A percentile compares a stretch with the other conserved stretches of the same genome.
Evolutionary conservation across 1,140 invertebrate species (phyloP).

Genomic region (Neomicropteryx cornuta): DNA sequence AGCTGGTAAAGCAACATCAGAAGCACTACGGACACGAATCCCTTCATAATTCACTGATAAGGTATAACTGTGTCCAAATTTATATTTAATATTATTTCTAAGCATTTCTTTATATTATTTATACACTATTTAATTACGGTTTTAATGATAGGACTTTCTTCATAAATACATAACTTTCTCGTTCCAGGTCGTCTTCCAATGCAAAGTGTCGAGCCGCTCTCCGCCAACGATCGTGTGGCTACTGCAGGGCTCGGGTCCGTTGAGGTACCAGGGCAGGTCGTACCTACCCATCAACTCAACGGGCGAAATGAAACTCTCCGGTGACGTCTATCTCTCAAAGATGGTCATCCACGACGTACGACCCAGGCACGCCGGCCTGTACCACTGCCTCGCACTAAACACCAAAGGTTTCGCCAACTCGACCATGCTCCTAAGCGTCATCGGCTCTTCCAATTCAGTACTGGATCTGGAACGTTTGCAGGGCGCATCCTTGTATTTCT

Average conservation of each 20-base stretch:
- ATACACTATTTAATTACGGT: too few relatives aligned
- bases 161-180: background rate
- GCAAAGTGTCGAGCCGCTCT: conserved; percentile 11
- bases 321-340: conserved; percentile 9
- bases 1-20: too few relatives aligned
- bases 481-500: too few relatives aligned
- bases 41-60: background rate
- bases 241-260: conserved; percentile 1
- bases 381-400: conserved; percentile 14
- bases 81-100: background rate
- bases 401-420: conserved; percentile 11
- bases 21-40: background rate
- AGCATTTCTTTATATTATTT: too few relatives aligned
- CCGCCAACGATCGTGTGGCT: conserved; percentile 10
- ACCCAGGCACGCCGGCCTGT: conserved; percentile 7
- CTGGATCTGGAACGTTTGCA: too few relatives aligned
- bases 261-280: conserved; percentile 1
- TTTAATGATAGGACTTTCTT: too few relatives aligned
- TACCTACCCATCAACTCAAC: conserved; percentile 6
- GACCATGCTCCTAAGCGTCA: too few relatives aligned
- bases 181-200: conserved; percentile 13
- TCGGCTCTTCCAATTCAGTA: too few relatives aligned
- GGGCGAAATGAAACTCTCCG: conserved; percentile 7
- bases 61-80: background rate
- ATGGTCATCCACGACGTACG: conserved; percentile 8